phyloP scores from a whole-genome alignment of 1,140 invertebrate genomes.

The Triops longicaudatus region DNA sequence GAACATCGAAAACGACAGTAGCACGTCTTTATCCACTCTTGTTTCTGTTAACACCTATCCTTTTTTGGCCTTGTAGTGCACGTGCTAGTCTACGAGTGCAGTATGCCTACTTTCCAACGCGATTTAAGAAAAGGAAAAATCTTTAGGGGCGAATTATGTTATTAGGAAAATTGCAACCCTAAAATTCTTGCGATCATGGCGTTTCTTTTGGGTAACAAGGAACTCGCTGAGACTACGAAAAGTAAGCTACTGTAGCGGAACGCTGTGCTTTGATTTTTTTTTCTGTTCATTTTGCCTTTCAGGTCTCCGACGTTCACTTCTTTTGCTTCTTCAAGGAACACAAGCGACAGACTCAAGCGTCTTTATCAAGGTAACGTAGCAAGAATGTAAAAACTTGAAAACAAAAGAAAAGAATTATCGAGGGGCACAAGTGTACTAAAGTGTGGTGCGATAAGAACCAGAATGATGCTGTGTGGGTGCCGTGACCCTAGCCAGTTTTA shows the following conservation, averaged over 20 bases:
- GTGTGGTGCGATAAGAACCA: not conserved
- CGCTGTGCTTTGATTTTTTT: not conserved
- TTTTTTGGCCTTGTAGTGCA: not conserved
- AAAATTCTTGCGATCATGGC: not conserved
- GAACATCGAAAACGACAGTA: not conserved
- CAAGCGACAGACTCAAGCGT: not conserved
- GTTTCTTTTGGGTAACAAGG: not conserved
- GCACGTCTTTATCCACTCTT: not conserved
- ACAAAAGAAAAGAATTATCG: not conserved
- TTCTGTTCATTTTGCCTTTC: not conserved
- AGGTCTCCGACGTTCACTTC: not conserved
- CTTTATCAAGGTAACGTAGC: not conserved
- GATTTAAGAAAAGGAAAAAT: not conserved
- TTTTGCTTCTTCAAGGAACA: not conserved
- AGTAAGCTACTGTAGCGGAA: not conserved
- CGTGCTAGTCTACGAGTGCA: not conserved
- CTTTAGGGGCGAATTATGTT: not conserved
- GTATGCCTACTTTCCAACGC: not conserved
- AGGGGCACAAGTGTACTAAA: not conserved
- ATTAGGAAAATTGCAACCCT: constrained; percentile 3
- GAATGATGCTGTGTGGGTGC: not conserved
- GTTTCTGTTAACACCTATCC: not conserved
- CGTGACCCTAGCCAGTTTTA: not conserved
- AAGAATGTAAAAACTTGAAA: not conserved
- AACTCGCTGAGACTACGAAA: not conserved